Base-by-base conservation (phyloP, 2,888 invertebrate species). In the Rambutsinella grinnellia region DNA sequence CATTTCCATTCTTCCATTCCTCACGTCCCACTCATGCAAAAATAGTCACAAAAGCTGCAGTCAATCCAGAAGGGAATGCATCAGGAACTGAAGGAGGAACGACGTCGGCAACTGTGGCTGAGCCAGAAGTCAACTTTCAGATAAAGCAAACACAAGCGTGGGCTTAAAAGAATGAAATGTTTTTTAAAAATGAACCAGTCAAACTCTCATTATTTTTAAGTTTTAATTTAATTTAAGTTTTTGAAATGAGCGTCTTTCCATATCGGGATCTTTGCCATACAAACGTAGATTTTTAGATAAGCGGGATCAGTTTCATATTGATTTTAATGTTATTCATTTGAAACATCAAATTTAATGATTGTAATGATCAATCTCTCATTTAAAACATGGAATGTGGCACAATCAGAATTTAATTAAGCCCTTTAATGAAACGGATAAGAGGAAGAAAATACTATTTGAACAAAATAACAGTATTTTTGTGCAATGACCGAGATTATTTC, bases 71-170 rank as follows among this genome's bases (percentile, higher is more conserved):
- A 56, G 75, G 58, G 27, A 69, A 71, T 21, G 71, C 57, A 26
- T 46, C 54, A 71, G 47, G 54, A 17, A 65, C 47, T 44, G 58
- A 49, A 27, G 58, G 44, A 51, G 57, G 58, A 57, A 68, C 63
- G 10, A 26, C 57, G 15, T 49, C 58, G 1, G 68, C 56, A 10
- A 44, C 49, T 2, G 69, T 27, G 0, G 58, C 44, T 19, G 70
- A 76, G 47, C 65, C 66, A 60, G 68, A 68, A 51, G 68, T 58
- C n/a, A 60, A 49, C 10, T 58, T 68, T 58, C 68, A 68, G 28
- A 51, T 58, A 17, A 68, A 68, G 36, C 68, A 68, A 44, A 65
- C 70, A 26, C 76, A 76, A 57, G 70, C 76, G 19, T 71, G 76
- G 76, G 66, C 76, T 28, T 70, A 51, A 76, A 61, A 26, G 23